phyloP scores from a whole-genome alignment of 2,113 vertebrate genomes.

The Myotis lucifugus region DNA sequence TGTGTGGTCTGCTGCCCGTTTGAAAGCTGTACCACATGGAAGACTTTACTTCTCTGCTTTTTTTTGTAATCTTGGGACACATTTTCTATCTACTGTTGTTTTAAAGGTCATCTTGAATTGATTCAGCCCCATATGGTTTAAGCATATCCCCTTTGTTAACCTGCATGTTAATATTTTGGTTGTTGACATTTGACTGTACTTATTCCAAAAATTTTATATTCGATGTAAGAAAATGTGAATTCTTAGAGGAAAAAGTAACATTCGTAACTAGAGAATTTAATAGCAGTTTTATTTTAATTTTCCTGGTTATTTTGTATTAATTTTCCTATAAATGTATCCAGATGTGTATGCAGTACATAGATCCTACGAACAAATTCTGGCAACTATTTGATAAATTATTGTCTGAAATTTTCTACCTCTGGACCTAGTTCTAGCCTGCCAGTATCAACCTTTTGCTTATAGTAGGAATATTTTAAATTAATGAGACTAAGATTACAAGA shows the following conservation, averaged over 20 bases:
- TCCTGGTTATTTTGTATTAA: conserved; percentile 57
- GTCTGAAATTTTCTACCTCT: conserved; percentile 45
- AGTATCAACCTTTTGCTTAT: conserved; percentile 7
- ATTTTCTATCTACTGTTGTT: conserved; percentile 54
- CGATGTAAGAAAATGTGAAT: conserved; percentile 48
- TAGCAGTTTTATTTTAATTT: conserved; percentile 60
- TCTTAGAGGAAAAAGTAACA: conserved; percentile 52
- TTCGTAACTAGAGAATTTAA: conserved; percentile 63
- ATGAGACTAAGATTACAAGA: neutral
- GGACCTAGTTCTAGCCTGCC: conserved; percentile 15
- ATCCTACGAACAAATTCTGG: conserved; percentile 41
- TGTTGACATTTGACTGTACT: conserved; percentile 36
- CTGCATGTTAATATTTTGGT: conserved; percentile 15
- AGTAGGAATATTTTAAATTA: conserved; percentile 47
- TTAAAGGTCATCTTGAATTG: conserved; percentile 69
- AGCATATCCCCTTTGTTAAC: conserved; percentile 45
- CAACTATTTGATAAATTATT: conserved; percentile 42
- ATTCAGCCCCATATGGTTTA: conserved; percentile 52
- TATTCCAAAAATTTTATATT: conserved; percentile 35
- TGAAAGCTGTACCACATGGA: conserved; percentile 22
- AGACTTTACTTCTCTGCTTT: neutral
- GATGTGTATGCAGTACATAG: neutral
- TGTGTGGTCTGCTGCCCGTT: neutral
- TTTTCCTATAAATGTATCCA: conserved; percentile 60
- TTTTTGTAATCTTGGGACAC: conserved; percentile 34